phyloP scores from a whole-genome alignment of 2,888 invertebrate species.

The Campaea margaritaria region DNA sequence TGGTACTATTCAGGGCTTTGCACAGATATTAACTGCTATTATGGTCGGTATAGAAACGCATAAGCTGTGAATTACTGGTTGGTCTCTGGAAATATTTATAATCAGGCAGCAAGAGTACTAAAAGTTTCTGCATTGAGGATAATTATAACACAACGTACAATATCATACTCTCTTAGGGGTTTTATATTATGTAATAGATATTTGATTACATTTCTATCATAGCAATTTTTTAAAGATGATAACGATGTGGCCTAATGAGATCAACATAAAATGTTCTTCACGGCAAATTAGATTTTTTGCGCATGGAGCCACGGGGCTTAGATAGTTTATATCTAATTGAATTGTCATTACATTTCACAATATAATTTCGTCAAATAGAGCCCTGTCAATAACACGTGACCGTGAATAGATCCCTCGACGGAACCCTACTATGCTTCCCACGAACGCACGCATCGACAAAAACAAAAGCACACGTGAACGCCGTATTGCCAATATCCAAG shows the following conservation, averaged over 20 bases:
- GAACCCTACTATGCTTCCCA: slow-evolving; percentile 32
- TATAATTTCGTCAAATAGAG: slow-evolving; percentile 20
- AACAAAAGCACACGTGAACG: slow-evolving; percentile 80
- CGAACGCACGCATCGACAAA: slow-evolving; percentile 64
- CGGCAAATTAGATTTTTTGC: not conserved
- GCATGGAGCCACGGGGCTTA: not conserved
- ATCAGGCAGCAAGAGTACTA: too few species aligned
- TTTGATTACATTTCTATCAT: too few species aligned
- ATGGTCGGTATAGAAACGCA: not conserved
- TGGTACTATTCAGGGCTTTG: slow-evolving; percentile 24
- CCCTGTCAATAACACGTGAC: slow-evolving; percentile 40
- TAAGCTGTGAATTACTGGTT: not conserved
- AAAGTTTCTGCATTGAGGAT: too few species aligned
- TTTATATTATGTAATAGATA: not conserved
- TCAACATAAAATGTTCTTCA: too few species aligned
- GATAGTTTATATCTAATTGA: not conserved
- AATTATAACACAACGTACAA: too few species aligned
- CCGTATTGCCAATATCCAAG: slow-evolving; percentile 83
- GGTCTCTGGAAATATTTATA: not conserved
- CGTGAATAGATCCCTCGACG: slow-evolving; percentile 34
- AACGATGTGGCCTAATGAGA: too few species aligned
- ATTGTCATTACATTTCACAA: slow-evolving; percentile 10
- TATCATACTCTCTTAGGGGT: too few species aligned
- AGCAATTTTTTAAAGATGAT: too few species aligned
- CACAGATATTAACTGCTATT: slow-evolving; percentile 21